These are phyloP conservation scores for Dromococcyx pavoninus DNA, from an alignment of 2,797 vertebrate genomes.

Conservation along the genomic window DNA sequence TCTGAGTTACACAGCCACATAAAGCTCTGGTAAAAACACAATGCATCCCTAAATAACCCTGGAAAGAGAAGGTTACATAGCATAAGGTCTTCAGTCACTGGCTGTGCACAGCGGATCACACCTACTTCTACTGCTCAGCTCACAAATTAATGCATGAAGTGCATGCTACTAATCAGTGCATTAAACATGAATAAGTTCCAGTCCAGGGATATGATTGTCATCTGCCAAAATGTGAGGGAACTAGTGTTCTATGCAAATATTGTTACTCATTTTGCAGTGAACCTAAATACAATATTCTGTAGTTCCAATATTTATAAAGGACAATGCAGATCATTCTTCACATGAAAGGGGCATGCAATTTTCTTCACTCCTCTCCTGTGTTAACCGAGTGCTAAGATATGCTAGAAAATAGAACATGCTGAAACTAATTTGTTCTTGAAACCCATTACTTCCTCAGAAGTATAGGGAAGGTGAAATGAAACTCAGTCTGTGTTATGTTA, in stretches of 20 bases:
- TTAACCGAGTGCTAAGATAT: not conserved
- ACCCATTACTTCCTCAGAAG: not conserved
- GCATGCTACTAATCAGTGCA: constrained; percentile 29
- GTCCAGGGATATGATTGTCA: not conserved
- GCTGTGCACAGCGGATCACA: not conserved
- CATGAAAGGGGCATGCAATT: not conserved
- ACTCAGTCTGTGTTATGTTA: not conserved
- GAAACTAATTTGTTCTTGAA: not conserved
- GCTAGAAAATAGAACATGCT: not conserved
- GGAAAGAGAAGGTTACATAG: not conserved
- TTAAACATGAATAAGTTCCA: not conserved
- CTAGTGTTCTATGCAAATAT: not conserved
- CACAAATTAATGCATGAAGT: constrained; percentile 59
- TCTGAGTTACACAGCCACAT: not conserved
- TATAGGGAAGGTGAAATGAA: not conserved
- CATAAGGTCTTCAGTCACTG: not conserved
- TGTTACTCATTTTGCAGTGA: not conserved
- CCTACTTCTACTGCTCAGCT: constrained; percentile 1
- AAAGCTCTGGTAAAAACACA: not conserved
- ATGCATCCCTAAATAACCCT: not conserved
- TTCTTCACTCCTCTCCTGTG: not conserved
- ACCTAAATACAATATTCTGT: not conserved
- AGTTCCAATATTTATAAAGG: not conserved
- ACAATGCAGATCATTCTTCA: not conserved
- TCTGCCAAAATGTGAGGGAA: not conserved